Base-by-base conservation (phyloP, 2,888 invertebrate species). In the Orchestes rusci region DNA sequence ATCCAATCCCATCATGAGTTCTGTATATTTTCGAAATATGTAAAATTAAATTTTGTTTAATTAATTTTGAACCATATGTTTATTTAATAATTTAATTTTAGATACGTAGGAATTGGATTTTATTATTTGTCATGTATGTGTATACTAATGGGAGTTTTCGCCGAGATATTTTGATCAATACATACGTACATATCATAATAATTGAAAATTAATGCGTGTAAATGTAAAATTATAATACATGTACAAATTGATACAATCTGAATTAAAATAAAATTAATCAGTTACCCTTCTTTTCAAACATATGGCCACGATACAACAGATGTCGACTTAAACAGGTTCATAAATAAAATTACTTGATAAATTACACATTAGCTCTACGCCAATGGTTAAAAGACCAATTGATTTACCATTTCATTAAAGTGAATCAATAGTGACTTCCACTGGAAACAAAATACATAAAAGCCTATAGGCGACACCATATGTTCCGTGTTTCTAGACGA, bases 381-480 rank as follows among this genome's bases (percentile, higher is more conserved):
- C 48, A 48, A 38, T 48, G 48, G 16, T 16, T 27, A 49, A 45
- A 49, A 45, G 30, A 42, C 42, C 42, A 60, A 59, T 59, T 59
- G 60, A 60, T 60, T 60, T 58, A 56, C 58, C 60, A 56, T 59
- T 56, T 56, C 59, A 59, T 61, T 60, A 60, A 59, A 54, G 56
- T 55, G 53, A 61, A 61, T 59, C 60, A 59, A 59, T 61, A 56
- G 34, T 27, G 30, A 39, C 35, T 36, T 28, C 36, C 33, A 49
- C 42, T 29, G 45, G 53, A 53, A 55, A 57, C 55, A 52, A 51
- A 48, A 51, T 55, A 51, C 52, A 52, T 56, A 55, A 55, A 56
- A 54, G 56, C 56, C 54, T 56, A 59, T 52, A 55, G 53, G 49
- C 44, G 45, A 41, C 43, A 48, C 52, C 54, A 55, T 56, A 56